phyloP scores from a whole-genome alignment of 2,888 invertebrate genomes.

The Epinotia demarniana region DNA sequence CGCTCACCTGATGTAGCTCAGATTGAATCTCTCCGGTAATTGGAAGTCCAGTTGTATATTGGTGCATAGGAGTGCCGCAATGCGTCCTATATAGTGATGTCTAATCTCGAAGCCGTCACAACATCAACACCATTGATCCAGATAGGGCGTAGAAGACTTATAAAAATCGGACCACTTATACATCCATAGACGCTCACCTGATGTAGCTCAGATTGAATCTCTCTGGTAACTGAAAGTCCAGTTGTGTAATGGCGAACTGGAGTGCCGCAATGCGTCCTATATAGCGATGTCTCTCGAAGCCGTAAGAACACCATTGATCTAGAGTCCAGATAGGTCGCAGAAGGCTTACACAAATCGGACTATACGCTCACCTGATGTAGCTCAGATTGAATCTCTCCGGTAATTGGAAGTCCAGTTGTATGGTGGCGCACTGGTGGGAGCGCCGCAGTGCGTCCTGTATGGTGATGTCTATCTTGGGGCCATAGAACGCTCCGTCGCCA shows the following conservation, averaged over 20 bases:
- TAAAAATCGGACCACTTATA: too few relatives aligned
- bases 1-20: conserved; percentile 20
- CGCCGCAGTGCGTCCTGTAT: conserved; percentile 96
- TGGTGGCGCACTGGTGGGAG: conserved; percentile 98
- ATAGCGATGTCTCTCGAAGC: conserved; percentile 99
- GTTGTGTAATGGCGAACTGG: conserved; percentile 99
- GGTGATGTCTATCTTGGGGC: conserved; percentile 99
- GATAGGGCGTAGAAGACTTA: too few relatives aligned
- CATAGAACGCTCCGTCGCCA: conserved; percentile 99
- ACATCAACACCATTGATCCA: too few relatives aligned
- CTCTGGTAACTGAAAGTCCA: conserved; percentile 98
- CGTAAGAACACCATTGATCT: conserved; percentile 77
- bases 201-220: conserved; percentile 87
- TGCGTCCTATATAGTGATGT: conserved; percentile 98
- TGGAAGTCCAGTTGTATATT: conserved; percentile 99
- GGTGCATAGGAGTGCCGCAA: conserved; percentile 96
- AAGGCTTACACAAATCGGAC: too few relatives aligned
- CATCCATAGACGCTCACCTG: not conserved
- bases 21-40: conserved; percentile 95
- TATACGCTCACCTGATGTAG: conserved; percentile 16
- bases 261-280: conserved; percentile 94
- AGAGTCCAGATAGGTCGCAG: too few relatives aligned
- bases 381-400: conserved; percentile 93
- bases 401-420: conserved; percentile 99
- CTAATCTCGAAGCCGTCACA: conserved; percentile 98